phyloP scores from a whole-genome alignment of 2,888 invertebrate genomes.

The Parochlus steinenii region DNA sequence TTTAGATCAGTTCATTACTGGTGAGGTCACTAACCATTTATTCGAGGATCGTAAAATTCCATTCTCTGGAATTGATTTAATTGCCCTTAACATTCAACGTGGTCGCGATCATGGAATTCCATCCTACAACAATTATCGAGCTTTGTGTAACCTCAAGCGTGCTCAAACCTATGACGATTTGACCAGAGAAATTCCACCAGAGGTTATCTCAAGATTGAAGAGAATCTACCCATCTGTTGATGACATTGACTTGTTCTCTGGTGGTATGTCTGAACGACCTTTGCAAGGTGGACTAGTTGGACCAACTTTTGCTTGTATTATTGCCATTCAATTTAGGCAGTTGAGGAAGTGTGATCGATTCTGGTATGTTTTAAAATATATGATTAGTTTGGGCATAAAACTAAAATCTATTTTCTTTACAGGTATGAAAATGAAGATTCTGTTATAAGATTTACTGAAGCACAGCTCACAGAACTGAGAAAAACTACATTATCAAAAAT shows the following conservation, averaged over 20 bases:
- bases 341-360: conserved; percentile 85
- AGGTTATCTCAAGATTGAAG: conserved; percentile 61
- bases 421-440: conserved; percentile 78
- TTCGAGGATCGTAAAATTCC: conserved; percentile 81
- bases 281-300: conserved; percentile 84
- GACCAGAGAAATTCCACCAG: conserved; percentile 68
- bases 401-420: conserved; percentile 13
- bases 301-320: conserved; percentile 87
- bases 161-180: conserved; percentile 77
- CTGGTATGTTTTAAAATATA: conserved; percentile 42
- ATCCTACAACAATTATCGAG: conserved; percentile 80
- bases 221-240: conserved; percentile 77
- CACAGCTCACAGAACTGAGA: conserved; percentile 74
- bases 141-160: conserved; percentile 73
- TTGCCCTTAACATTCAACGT: conserved; percentile 74
- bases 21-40: conserved; percentile 86
- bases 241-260: conserved; percentile 79
- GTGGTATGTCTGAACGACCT: conserved; percentile 78
- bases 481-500: conserved; percentile 73
- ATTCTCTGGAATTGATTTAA: conserved; percentile 81
- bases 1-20: conserved; percentile 82
- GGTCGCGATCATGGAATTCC: conserved; percentile 77
- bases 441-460: conserved; percentile 62
- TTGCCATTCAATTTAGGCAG: conserved; percentile 85
- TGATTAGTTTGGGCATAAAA: not conserved